Evolutionary conservation across 2,888 invertebrate species (phyloP).

Genomic region (Drosophila kokeensis): DNA sequence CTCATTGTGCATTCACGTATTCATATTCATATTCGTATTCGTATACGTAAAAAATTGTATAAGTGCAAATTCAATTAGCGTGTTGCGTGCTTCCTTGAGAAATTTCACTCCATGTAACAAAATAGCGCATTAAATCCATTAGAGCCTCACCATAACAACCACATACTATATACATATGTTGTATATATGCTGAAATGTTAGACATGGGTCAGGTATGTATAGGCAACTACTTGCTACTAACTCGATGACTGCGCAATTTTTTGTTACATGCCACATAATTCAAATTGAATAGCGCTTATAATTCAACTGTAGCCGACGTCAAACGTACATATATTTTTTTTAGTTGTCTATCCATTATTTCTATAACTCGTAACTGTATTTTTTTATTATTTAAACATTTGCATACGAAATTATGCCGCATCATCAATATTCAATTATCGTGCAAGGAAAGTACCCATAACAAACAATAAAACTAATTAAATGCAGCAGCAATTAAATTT

Average conservation of each 20-base stretch:
- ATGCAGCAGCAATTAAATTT: constrained; percentile 57
- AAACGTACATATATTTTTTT: constrained; percentile 3
- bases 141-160: constrained; percentile 33
- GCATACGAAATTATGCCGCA: constrained; percentile 55
- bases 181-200: constrained; percentile 16
- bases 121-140: constrained; percentile 53
- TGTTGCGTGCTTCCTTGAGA: constrained; percentile 74
- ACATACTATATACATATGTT: constrained; percentile 10
- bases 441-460: constrained; percentile 58
- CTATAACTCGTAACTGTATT: constrained; percentile 3
- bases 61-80: constrained; percentile 55
- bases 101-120: constrained; percentile 68
- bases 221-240: constrained; percentile 1
- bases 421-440: constrained; percentile 75
- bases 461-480: constrained; percentile 61
- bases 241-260: constrained; percentile 41
- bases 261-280: constrained; percentile 51
- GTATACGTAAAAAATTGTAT: constrained; percentile 43
- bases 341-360: constrained; percentile 7
- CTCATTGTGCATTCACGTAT: constrained; percentile 26
- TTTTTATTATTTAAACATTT: constrained; percentile 23
- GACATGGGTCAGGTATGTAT: constrained; percentile 21
- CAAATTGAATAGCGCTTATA: constrained; percentile 59
- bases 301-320: constrained; percentile 14
- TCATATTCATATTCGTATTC: constrained; percentile 29